Evolutionary conservation across 2,113 vertebrate genomes (phyloP).

Genomic region (Hiodon alosoides): DNA sequence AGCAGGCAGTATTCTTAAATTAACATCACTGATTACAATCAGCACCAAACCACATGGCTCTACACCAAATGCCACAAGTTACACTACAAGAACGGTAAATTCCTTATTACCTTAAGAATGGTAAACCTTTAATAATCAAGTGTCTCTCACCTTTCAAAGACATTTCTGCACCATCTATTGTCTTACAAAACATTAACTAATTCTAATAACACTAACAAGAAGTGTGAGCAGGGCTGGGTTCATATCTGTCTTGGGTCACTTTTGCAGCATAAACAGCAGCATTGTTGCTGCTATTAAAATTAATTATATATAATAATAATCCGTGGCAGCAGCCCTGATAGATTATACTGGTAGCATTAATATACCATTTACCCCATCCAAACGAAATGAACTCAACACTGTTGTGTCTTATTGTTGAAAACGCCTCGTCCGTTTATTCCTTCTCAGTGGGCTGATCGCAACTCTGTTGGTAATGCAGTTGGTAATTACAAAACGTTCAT

Average conservation of each 20-base stretch:
- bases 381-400: not conserved
- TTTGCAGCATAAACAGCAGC: no score
- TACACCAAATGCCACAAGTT: not conserved
- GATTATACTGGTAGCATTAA: no score
- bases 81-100: no score
- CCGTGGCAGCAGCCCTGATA: no score
- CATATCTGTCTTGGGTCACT: no score
- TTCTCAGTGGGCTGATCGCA: not conserved
- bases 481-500: not conserved
- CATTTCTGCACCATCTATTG: not conserved
- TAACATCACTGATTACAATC: slow-evolving; percentile 4
- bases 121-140: no score
- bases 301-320: no score
- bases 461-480: not conserved
- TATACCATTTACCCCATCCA: not conserved
- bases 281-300: no score
- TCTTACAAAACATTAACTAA: not conserved
- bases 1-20: not conserved
- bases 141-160: not conserved
- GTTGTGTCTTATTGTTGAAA: not conserved
- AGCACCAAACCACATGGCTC: not conserved
- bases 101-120: no score
- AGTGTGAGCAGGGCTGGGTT: not conserved
- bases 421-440: not conserved
- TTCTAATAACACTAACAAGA: not conserved